Percentiles rank a stretch among this genome's conserved stretches.
Evolutionary conservation across 2,113 vertebrate genomes (phyloP).

Genomic region (Thamnophis sirtalis): DNA sequence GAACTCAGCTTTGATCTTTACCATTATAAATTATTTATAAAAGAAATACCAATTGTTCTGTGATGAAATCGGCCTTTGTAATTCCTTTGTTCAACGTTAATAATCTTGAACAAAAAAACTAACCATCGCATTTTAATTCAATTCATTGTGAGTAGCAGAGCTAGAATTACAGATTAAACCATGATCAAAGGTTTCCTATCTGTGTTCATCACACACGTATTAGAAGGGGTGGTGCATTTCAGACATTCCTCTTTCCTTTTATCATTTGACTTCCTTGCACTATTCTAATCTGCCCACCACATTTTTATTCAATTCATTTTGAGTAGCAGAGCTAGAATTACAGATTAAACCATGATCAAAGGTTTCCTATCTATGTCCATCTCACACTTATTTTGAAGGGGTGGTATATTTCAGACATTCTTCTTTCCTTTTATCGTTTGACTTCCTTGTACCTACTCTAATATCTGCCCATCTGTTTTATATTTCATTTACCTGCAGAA

Average conservation of each 20-base stretch:
- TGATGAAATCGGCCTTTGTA: not conserved
- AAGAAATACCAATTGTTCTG: not conserved
- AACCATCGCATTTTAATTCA: not conserved
- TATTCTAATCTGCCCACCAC: no score
- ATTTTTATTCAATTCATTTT: not conserved
- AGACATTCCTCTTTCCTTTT: not conserved
- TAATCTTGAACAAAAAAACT: not conserved
- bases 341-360: not conserved
- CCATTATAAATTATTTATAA: not conserved
- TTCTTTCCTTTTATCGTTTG: not conserved
- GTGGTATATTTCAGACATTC: not conserved
- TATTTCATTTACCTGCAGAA: not conserved
- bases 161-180: not conserved
- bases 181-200: not conserved
- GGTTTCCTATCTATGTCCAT: not conserved
- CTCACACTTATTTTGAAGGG: not conserved
- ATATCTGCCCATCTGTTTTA: not conserved
- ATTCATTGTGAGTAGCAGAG: not conserved
- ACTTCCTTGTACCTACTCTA: not conserved
- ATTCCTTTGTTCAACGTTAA: not conserved
- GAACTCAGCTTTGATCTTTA: not conserved
- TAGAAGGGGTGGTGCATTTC: not conserved
- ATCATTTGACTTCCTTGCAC: not conserved
- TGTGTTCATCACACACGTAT: not conserved
- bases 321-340: not conserved